Conservation (phyloP, 2,113 vertebrate species). For the Tylochromis polylepis region DNA sequence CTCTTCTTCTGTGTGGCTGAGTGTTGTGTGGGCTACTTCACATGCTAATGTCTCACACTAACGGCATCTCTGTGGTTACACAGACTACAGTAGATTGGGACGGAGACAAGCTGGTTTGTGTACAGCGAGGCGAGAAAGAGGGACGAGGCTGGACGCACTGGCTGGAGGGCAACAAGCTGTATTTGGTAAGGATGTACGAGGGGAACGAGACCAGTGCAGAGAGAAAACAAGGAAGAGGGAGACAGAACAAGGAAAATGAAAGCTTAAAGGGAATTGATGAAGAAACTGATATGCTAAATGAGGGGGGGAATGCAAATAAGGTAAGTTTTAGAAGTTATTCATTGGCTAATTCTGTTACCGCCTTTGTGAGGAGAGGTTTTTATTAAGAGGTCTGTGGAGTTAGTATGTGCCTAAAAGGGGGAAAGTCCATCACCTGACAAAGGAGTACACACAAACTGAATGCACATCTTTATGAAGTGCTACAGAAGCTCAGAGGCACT, state of each 20-base stretch:
- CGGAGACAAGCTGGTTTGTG: slow-evolving; percentile 82
- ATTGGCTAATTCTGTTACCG: not conserved
- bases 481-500: not conserved
- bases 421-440: not conserved
- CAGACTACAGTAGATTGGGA: slow-evolving; percentile 87
- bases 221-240: not conserved
- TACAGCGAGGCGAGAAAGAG: slow-evolving; percentile 86
- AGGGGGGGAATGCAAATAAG: slow-evolving; percentile 19
- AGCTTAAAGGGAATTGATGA: not conserved
- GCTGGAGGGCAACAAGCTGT: slow-evolving; percentile 81
- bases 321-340: not conserved
- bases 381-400: not conserved
- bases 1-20: not conserved
- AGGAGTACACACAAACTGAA: not conserved
- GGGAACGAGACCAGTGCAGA: not conserved
- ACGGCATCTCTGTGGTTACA: not conserved
- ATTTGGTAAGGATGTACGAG: slow-evolving; percentile 79
- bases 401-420: not conserved
- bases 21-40: not conserved
- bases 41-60: not conserved
- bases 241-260: slow-evolving; percentile 5
- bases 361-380: not conserved
- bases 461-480: not conserved
- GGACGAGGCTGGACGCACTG: slow-evolving; percentile 91
- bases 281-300: not conserved